Percentiles rank a stretch among this genome's conserved stretches.
Evolutionary conservation across 2,113 vertebrate species (phyloP).

Genomic region (Phaethornis superciliosus): DNA sequence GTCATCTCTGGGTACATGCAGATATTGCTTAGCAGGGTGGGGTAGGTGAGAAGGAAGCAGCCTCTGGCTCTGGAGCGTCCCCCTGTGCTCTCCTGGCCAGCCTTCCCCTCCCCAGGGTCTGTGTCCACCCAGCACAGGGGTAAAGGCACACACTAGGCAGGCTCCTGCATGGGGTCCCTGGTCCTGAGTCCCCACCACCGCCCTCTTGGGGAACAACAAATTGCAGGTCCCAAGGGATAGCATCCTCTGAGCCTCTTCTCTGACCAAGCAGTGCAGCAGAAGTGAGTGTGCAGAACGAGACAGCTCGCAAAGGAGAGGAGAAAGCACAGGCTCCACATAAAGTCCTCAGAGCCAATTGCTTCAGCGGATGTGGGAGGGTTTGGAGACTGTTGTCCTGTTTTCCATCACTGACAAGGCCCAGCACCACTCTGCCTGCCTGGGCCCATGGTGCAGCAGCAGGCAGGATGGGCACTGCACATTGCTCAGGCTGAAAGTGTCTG

Average conservation of each 20-base stretch:
- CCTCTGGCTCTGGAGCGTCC: neutral
- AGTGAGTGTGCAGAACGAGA: too few species aligned
- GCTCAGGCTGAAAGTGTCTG: too few species aligned
- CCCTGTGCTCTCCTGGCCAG: neutral
- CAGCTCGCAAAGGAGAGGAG: neutral
- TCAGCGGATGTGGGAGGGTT: neutral
- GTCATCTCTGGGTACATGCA: conserved; percentile 41
- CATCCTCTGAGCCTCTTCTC: neutral
- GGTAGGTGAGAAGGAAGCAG: neutral
- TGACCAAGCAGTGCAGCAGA: fast-evolving
- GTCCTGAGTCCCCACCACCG: neutral
- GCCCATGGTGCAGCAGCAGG: too few species aligned
- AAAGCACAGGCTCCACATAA: neutral
- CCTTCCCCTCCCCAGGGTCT: neutral
- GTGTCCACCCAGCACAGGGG: neutral
- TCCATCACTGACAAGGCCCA: neutral
- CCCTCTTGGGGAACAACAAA: neutral
- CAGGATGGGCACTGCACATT: neutral
- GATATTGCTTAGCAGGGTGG: neutral
- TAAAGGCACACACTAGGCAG: fast-evolving
- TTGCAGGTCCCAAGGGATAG: neutral
- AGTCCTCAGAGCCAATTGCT: neutral
- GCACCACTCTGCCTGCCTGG: neutral
- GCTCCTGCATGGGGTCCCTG: neutral
- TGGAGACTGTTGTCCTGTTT: neutral